Base-by-base conservation (phyloP, 1,140 invertebrate genomes). In the Drosophila rufa region DNA sequence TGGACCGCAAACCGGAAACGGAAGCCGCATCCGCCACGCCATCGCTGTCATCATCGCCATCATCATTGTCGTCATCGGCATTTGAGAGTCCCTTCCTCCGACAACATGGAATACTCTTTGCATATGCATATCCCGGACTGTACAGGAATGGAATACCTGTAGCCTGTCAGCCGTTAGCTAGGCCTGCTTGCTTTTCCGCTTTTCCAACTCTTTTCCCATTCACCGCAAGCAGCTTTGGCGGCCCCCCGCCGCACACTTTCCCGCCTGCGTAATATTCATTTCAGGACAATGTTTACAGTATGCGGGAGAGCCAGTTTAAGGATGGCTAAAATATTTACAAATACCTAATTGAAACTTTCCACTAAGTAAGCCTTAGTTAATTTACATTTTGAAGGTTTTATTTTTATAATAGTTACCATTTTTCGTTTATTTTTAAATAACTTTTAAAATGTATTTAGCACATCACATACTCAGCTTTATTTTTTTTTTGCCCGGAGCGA, bases 181-280 rank as follows among this genome's bases (percentile, higher is more conserved):
- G 43, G 53, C 61, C 73, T 76, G 46, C 55, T 46, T 65, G 62
- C 60, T 67, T 76, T 76, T 76, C 73, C 73, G 58, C 73, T 76
- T 76, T 76, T 76, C 61, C 47, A 58, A 47, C 74, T 67, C 74
- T 76, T 76, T 74, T 74, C 46, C 17, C 61, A 76, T 76, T 50
- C 74, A 67, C 73, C 53, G 47, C 73, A 76, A 76, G 74, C 73
- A 48, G 73, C 53, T 76, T 76, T 56, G 62, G 38, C 22, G 19
- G 8, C 11, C 30, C 12, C 22, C 38, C 22, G 4, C 50, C 30
- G n/a, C 12, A 40, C 22, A 33, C 51, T 70, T 55, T n/a, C 14
- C 50, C 25, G n/a, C 22, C 38, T 15, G 46, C 47, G 47, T 25
- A 25, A 30, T 67, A 55, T 70, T 64, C 66, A 45, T 50, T 55